Evolutionary conservation across 2,888 invertebrate species (phyloP), one percentile per base, ranked within the genome.

Genomic region (Lasiommata megera): DNA sequence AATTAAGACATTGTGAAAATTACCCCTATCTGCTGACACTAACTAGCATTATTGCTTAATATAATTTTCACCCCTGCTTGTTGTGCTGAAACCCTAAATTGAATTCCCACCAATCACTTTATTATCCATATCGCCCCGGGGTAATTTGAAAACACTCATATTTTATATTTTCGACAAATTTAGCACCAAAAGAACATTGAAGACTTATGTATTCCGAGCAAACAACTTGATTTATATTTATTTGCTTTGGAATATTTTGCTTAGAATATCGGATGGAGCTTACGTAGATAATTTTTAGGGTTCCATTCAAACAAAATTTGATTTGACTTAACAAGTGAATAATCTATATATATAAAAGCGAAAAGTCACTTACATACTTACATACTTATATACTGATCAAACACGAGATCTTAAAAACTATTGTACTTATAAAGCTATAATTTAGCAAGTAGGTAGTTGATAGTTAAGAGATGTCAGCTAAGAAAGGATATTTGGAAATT

Each of bases 91-190:
- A 7, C 16, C 38, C 17, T 16, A 1, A 40, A 40, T 17, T 16
- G 16, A 40, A 40, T 17, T 16, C 12, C 12, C 14, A 16, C 16
- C 12, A 38, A 38, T 38, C 16, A 38, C 14, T 16, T 40, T 40
- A 40, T 17, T 2, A 40, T 16, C 38, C 38, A 8, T 8, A 17
- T 17, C 7, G 38, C 38, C 38, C 8, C 8, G 17, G 38, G 8
- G 38, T 16, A 17, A 40, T 17, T 16, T 16, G 52, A 52, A 52
- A 52, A 52, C 28, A 18, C 38, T 44, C 41, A 54, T 54, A 58
- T 54, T 54, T 58, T 54, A 58, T 48, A 47, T 37, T 54, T 54
- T 54, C 43, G 31, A 18, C 43, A 50, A 53, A 58, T 58, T 58
- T 50, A 47, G 48, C 54, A 36, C 48, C 31, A 54, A 54, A 58